A percentile compares a stretch with the other conserved stretches of the same genome.
Conservation (phyloP, 2,113 vertebrate species). For the Eulemur rufifrons region DNA sequence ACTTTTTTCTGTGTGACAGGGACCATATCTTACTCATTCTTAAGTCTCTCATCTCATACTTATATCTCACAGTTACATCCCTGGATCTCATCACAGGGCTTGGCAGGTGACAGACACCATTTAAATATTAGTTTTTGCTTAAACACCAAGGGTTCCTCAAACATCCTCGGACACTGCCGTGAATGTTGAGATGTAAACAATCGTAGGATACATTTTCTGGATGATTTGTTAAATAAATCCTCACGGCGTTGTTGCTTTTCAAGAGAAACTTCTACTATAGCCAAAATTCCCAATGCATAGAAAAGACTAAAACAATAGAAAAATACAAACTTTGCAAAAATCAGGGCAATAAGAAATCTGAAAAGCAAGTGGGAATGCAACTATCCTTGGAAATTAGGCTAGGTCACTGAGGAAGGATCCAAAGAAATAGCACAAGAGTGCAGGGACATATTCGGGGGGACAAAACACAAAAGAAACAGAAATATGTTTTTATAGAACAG, state of each 20-base stretch:
- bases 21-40: neutral
- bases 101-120: neutral
- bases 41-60: neutral
- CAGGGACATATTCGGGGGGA: slow-evolving; percentile 4
- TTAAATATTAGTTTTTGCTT: slow-evolving; percentile 11
- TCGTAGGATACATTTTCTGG: neutral
- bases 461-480: slow-evolving; percentile 36
- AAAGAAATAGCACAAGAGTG: slow-evolving; percentile 59
- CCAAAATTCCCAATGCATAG: neutral
- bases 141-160: neutral
- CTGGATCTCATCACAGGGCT: neutral
- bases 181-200: neutral
- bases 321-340: slow-evolving; percentile 66
- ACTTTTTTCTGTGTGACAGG: neutral
- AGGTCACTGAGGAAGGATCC: slow-evolving; percentile 67
- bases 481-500: neutral
- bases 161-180: neutral
- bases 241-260: neutral
- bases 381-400: slow-evolving; percentile 73
- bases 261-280: neutral
- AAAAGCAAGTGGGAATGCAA: slow-evolving; percentile 69
- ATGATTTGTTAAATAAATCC: slow-evolving; percentile 17
- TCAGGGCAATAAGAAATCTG: slow-evolving; percentile 55
- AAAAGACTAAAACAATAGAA: slow-evolving; percentile 52
- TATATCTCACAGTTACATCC: neutral